Percentiles rank a stretch among this genome's conserved stretches.
phyloP scores from a whole-genome alignment of 1,140 invertebrate species.

The Choristoneura fumiferana region DNA sequence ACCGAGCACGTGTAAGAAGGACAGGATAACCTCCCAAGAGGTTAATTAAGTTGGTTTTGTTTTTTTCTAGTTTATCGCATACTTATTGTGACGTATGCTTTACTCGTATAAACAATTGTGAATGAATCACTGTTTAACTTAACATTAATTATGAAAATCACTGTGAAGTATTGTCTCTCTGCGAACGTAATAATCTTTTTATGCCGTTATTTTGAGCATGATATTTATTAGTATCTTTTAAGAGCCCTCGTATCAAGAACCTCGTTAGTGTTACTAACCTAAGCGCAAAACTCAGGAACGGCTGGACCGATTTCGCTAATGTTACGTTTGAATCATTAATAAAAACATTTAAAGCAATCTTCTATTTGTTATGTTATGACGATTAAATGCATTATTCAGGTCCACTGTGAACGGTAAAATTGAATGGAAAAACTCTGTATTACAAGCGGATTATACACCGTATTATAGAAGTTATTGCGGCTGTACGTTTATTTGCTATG shows the following conservation, averaged over 20 bases:
- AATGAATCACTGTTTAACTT: constrained; percentile 1
- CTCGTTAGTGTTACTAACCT: too few relatives aligned
- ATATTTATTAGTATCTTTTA: too few relatives aligned
- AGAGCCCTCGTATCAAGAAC: too few relatives aligned
- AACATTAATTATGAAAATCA: neutral
- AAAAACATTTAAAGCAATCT: constrained; percentile 12
- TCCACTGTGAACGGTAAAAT: constrained; percentile 9
- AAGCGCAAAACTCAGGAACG: too few relatives aligned
- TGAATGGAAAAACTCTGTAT: constrained; percentile 17
- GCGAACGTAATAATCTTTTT: neutral
- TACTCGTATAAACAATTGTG: neutral
- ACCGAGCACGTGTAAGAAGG: too few relatives aligned
- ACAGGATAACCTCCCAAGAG: too few relatives aligned
- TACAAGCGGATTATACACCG: constrained; percentile 14
- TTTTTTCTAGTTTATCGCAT: too few relatives aligned
- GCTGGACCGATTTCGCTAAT: too few relatives aligned
- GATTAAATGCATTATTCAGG: constrained; percentile 19
- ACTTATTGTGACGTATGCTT: neutral
- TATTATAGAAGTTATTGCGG: constrained; percentile 7
- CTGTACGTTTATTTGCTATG: neutral
- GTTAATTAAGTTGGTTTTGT: too few relatives aligned
- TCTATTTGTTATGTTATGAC: neutral
- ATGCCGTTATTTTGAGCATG: too few relatives aligned
- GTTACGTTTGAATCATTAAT: too few relatives aligned
- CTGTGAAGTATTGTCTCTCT: too few relatives aligned